A percentile compares a stretch with the other conserved stretches of the same genome.
phyloP scores from a whole-genome alignment of 2,888 invertebrate species.

The Holacanthella duospinosa region DNA sequence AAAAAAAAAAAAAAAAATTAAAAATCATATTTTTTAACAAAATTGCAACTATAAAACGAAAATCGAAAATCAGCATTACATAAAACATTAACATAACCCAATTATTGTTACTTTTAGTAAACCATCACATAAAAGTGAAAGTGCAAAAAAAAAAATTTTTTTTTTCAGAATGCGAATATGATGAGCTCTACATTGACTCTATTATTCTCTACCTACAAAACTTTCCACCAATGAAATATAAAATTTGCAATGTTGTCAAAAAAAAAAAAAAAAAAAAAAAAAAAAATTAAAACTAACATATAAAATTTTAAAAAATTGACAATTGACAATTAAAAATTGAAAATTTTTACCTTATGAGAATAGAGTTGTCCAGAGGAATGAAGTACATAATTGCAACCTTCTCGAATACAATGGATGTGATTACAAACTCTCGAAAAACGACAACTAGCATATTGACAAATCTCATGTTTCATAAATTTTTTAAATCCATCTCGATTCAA shows the following conservation, averaged over 20 bases:
- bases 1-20: background rate
- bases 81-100: too few species aligned
- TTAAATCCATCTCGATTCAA: conserved; percentile 92
- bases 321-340: background rate
- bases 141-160: too few species aligned
- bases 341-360: conserved; percentile 61
- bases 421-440: conserved; percentile 90
- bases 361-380: conserved; percentile 94
- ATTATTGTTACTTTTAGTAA: too few species aligned
- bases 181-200: too few species aligned
- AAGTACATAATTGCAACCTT: conserved; percentile 87
- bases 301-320: background rate
- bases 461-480: conserved; percentile 95
- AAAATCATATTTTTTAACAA: background rate
- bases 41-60: too few species aligned
- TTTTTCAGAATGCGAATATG: too few species aligned
- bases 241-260: too few species aligned
- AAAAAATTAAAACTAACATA: too few species aligned
- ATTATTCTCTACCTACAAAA: background rate
- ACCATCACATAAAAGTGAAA: too few species aligned
- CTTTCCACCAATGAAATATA: background rate
- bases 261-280: too few species aligned
- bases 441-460: conserved; percentile 82
- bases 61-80: too few species aligned
- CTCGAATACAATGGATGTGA: conserved; percentile 95